phyloP scores from a whole-genome alignment of 2,113 vertebrate species.

The Poecilia latipinna region DNA sequence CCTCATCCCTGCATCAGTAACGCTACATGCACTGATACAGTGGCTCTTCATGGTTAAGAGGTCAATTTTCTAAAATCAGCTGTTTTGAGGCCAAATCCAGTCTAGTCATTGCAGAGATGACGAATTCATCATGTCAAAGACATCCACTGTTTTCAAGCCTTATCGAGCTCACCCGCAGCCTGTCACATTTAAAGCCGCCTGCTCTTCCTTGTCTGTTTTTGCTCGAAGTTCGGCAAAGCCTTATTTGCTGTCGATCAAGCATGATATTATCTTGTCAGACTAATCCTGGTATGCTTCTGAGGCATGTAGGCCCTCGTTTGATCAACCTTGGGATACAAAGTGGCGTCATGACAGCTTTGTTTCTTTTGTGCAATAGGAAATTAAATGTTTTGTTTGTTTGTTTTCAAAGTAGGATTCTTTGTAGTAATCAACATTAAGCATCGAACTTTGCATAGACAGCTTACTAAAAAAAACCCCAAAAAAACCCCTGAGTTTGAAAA shows the following conservation, averaged over 20 bases:
- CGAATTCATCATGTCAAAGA: not conserved
- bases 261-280: not conserved
- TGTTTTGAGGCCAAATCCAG: not conserved
- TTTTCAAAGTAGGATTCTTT: not conserved
- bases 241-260: not conserved
- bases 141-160: not conserved
- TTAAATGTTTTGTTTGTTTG: not conserved
- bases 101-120: not conserved
- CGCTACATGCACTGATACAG: not conserved
- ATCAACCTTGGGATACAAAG: not conserved
- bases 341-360: not conserved
- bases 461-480: too few relatives aligned
- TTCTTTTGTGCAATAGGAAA: not conserved
- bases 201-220: not conserved
- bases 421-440: too few relatives aligned
- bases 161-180: not conserved
- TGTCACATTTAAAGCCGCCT: not conserved
- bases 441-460: too few relatives aligned
- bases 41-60: not conserved
- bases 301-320: conserved; percentile 28
- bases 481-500: too few relatives aligned
- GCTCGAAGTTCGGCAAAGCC: conserved; percentile 4
- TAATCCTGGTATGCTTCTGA: conserved; percentile 16
- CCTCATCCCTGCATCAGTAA: conserved; percentile 9
- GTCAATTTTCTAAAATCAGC: not conserved